phyloP scores from a whole-genome alignment of 2,113 vertebrate species.

The Circaetus gallicus region DNA sequence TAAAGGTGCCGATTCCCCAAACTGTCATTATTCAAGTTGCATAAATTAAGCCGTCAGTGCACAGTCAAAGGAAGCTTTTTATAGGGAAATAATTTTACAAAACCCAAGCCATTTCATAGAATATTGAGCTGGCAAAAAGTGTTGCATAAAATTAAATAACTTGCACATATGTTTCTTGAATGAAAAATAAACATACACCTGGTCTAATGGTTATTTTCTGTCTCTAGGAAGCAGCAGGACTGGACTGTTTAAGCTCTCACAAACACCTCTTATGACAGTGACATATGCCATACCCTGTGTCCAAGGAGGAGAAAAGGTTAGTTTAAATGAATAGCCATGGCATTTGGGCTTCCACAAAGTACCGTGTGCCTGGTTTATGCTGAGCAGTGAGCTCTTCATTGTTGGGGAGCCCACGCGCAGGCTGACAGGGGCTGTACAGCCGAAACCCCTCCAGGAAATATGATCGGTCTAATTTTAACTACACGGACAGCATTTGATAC shows the following conservation, averaged over 20 bases:
- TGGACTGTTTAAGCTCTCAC: neutral
- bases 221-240: neutral
- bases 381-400: neutral
- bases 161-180: neutral
- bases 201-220: neutral
- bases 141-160: neutral
- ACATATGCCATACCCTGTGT: neutral
- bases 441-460: slow-evolving; percentile 39
- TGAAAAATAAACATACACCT: neutral
- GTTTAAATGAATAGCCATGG: neutral
- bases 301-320: neutral
- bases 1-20: neutral
- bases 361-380: neutral
- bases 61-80: neutral
- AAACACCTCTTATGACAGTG: neutral
- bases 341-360: neutral
- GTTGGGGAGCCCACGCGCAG: neutral
- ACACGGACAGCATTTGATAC: slow-evolving; percentile 61
- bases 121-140: neutral
- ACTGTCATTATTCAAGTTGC: neutral
- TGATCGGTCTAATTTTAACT: slow-evolving; percentile 72
- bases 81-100: neutral
- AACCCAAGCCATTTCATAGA: neutral
- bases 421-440: neutral
- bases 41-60: neutral